Evolutionary conservation across 2,113 vertebrate species (phyloP).

Genomic region (Gambusia holbrooki): DNA sequence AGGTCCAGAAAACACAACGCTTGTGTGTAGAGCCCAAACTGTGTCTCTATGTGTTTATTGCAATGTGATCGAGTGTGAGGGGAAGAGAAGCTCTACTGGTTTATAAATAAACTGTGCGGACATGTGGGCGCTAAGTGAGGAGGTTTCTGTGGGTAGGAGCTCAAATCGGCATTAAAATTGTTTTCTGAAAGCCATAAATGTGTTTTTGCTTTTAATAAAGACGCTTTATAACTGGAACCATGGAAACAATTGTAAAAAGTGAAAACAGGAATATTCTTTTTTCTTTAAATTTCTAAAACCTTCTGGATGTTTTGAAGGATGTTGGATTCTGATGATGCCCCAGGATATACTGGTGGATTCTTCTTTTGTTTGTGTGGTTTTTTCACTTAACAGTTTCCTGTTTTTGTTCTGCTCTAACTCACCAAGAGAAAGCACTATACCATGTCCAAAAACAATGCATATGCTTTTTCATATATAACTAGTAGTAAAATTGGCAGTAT

Average conservation of each 20-base stretch:
- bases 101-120: neutral
- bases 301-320: neutral
- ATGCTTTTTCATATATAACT: too few relatives aligned
- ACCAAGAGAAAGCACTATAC: too few relatives aligned
- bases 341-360: too few relatives aligned
- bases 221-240: neutral
- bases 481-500: too few relatives aligned
- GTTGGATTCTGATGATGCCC: too few relatives aligned
- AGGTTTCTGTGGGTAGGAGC: neutral
- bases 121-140: neutral
- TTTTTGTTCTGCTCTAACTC: too few relatives aligned
- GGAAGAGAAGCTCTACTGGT: neutral
- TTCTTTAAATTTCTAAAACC: neutral
- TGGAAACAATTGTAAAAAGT: neutral
- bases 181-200: neutral
- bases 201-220: neutral
- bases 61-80: neutral
- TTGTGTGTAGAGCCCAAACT: neutral
- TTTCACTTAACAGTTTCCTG: too few relatives aligned
- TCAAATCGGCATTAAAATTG: neutral
- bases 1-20: neutral
- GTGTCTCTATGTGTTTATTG: neutral
- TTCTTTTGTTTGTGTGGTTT: too few relatives aligned
- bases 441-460: too few relatives aligned
- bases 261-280: neutral